Evolutionary conservation across 2,113 vertebrate genomes (phyloP), one percentile per base, ranked within the genome.

Genomic region (Anhinga anhinga): DNA sequence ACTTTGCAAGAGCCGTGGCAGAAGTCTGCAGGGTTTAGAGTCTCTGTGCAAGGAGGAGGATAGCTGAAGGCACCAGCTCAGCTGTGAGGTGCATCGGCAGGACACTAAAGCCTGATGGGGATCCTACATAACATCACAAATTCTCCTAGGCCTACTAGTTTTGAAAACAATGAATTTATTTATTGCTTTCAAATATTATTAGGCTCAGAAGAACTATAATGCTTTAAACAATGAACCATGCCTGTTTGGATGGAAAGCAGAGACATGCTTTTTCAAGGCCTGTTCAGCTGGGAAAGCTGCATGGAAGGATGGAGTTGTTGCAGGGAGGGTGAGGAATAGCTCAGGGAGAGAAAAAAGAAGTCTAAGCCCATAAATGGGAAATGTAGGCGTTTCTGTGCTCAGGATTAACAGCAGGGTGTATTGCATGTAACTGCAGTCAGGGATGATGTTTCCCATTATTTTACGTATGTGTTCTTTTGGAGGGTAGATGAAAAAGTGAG

Each of bases 381-480:
- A 45, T 65, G 44, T 38, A 69, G 90, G 72, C 86, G 85, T 61
- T 92, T 1, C 6, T 72, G 44, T 71, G 65, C 78, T 92, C 23
- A 44, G 86, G 83, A 94, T 93, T 78, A 95, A 81, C 50, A 86
- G 72, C 69, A 56, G 82, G 70, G 61, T 19, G 34, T 58, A 59
- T 32, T 87, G 90, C 45, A 11, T 47, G 69, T 42, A 88, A 30
- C 38, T 62, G 80, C 86, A 86, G 79, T 47, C 82, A 21, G 65
- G 42, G 40, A 52, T 47, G 72, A 63, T 3, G 20, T 67, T 92
- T 71, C 42, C 80, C 52, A 80, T 55, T 96, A 78, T 82, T 94
- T 94, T 92, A 74, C 81, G 76, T 67, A 7, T 93, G 95, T 91
- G 77, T 84, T 94, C 88, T 87, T 93, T 87, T n/a, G 78, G 83